Percentiles rank a stretch among this genome's conserved stretches.
phyloP scores from a whole-genome alignment of 35 echinoderm and acorn worm genomes.

The Apostichopus parvimensis region DNA sequence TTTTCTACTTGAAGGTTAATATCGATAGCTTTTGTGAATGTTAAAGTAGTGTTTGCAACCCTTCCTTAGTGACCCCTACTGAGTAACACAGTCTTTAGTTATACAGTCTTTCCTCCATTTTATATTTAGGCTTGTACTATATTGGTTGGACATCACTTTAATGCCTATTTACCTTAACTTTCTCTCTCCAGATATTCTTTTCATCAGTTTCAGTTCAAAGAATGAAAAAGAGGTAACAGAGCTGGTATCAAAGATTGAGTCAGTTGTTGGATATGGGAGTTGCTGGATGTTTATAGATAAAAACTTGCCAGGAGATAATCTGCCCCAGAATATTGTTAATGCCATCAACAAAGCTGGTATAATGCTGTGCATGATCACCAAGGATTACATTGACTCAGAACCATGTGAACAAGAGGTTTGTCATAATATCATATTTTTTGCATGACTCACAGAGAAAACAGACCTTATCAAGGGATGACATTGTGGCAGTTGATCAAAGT shows the following conservation, averaged over 20 bases:
- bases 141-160: background rate
- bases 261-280: background rate
- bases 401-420: background rate
- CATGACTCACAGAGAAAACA: background rate
- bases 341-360: constrained; percentile 6
- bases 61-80: too few species aligned
- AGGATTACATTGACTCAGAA: background rate
- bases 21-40: background rate
- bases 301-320: background rate
- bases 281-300: constrained; percentile 4
- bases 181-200: background rate
- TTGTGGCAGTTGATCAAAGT: background rate
- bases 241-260: background rate
- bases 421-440: background rate
- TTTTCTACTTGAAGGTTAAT: background rate
- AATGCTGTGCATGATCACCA: background rate
- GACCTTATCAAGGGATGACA: background rate
- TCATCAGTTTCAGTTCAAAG: constrained; percentile 34
- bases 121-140: background rate
- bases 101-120: background rate
- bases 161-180: background rate
- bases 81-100: background rate
- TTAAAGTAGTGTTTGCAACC: background rate
- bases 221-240: background rate
- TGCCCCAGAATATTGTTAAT: background rate